Evolutionary conservation across 1,140 invertebrate genomes (phyloP).

Genomic region (Pissodes strobi): DNA sequence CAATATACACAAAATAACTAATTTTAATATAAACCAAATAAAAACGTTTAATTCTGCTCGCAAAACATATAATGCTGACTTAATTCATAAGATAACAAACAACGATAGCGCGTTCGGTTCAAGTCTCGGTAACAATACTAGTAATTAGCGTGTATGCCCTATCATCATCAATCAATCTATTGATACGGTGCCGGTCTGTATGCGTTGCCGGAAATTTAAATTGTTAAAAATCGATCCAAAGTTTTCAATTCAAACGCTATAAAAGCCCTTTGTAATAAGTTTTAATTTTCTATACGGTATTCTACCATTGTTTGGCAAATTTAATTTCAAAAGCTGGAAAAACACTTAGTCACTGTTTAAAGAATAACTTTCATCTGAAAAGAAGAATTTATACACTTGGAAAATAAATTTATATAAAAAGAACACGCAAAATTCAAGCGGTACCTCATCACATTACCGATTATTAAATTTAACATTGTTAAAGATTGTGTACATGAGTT

Average conservation of each 20-base stretch:
- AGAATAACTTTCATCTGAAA: background rate
- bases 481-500: no score
- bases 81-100: slow-evolving; percentile 15
- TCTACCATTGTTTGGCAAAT: slow-evolving; percentile 3
- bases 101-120: slow-evolving; percentile 13
- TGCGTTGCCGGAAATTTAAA: slow-evolving; percentile 22
- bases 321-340: background rate
- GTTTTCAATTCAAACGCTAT: slow-evolving; percentile 15
- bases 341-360: slow-evolving; percentile 19
- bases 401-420: no score
- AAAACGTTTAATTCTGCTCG: background rate
- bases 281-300: slow-evolving; percentile 22
- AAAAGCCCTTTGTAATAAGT: slow-evolving; percentile 10
- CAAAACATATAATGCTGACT: background rate
- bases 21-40: background rate
- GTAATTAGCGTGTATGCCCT: slow-evolving; percentile 22
- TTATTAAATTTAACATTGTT: no score
- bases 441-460: no score
- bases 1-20: no score
- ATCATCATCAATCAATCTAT: slow-evolving; percentile 32
- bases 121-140: slow-evolving; percentile 16
- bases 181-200: slow-evolving; percentile 23
- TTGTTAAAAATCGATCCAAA: slow-evolving; percentile 27
- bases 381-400: background rate
- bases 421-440: no score